Conservation (phyloP, 2,797 vertebrate species). For the Protonibea diacanthus region DNA sequence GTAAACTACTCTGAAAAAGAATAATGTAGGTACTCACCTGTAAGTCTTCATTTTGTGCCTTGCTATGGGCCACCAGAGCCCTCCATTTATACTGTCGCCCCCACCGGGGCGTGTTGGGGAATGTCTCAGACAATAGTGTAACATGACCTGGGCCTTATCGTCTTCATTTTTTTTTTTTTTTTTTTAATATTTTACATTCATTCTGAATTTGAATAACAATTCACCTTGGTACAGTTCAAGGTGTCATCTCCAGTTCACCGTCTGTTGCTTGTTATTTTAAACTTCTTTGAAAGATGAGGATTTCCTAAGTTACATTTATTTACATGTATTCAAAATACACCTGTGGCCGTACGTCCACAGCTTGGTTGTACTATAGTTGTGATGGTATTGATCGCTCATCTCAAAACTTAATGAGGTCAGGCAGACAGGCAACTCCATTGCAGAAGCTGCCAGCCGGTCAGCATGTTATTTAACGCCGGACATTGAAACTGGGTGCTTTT, state of each 20-base stretch:
- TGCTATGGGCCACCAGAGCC: conserved; percentile 9
- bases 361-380: neutral
- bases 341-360: neutral
- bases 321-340: too few species aligned
- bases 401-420: neutral
- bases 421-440: neutral
- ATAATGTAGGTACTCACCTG: conserved; percentile 65
- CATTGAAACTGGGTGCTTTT: neutral
- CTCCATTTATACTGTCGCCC: conserved; percentile 75
- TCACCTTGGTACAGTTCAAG: neutral
- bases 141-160: conserved; percentile 64
- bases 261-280: neutral
- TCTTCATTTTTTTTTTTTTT: conserved; percentile 11
- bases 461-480: neutral
- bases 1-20: neutral
- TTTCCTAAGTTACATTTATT: neutral
- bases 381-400: neutral
- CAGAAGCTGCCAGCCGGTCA: neutral
- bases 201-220: conserved; percentile 17
- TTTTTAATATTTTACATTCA: neutral
- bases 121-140: conserved; percentile 70
- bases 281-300: neutral
- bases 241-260: neutral
- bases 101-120: conserved; percentile 69
- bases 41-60: conserved; percentile 51